Evolutionary conservation across 2,113 vertebrate genomes (phyloP), one percentile per base, ranked within the genome.

Genomic region (Diadophis punctatus): DNA sequence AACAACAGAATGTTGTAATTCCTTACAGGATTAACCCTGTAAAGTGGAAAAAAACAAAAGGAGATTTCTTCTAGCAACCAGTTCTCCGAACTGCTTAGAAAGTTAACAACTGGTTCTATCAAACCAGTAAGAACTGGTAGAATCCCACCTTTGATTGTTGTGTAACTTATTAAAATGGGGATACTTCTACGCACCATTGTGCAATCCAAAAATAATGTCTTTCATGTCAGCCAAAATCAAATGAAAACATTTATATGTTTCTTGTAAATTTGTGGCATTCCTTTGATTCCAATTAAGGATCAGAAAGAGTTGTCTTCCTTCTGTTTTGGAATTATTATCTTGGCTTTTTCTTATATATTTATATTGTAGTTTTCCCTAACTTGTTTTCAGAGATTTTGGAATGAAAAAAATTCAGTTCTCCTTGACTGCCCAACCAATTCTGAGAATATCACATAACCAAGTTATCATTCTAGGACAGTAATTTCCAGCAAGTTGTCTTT

Each of bases 191-290:
- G 68, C 86, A 0, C 91, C 93, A 93, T 90, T 63, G 55, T 90
- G 85, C 34, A 86, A 96, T 86, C 52, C 93, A 93, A 91, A 94
- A 91, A 94, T 0, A 1, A 93, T 48, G 93, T 96, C 96, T 95
- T 96, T 95, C 94, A 97, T 97, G 91, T 96, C 94, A 96, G 93
- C 93, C 96, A 97, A 86, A 58, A 96, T 95, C 94, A 96, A 96
- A 97, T 96, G 90, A 95, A 95, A 93, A 95, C 88, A 96, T 88
- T 93, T 92, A 11, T 20, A 87, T 94, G 95, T 95, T 97, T 97
- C 96, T 92, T 90, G 92, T 96, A 93, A 89, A 91, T 94, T 80
- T 86, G 90, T 94, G 90, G 96, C 96, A 97, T 95, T 96, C 96
- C 96, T 34, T 94, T 94, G 91, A 87, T 92, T 90, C 53, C 91